Evolutionary conservation across 1,140 invertebrate species (phyloP), one percentile per base, ranked within the genome.

Genomic region (Aporrectodea caliginosa): DNA sequence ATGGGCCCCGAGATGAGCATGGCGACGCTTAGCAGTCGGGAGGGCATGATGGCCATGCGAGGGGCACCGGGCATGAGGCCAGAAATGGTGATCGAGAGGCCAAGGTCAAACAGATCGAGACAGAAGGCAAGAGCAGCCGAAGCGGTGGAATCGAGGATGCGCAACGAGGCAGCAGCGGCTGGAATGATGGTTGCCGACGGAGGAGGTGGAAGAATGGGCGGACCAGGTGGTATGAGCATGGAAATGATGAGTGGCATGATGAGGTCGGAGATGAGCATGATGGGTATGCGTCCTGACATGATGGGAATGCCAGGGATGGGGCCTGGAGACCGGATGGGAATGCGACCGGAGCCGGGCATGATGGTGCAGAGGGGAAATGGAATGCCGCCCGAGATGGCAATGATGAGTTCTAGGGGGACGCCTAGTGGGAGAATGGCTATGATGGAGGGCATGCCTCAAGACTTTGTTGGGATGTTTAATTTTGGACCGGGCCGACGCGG

Each of bases 1-100:
- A 58, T 58, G 43, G 79, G 81, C 35, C 85, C 85, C 80, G 83
- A 83, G 74, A 83, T 84, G 69, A 89, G 79, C 31, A 81, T 85
- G 80, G 82, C 82, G 16, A 75, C 73, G 88, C 81, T 81, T 68
- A 71, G 73, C 71, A 79, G 79, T 58, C 77, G 58, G 70, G 72
- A 43, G 27, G 77, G 72, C 6, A 58, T 58, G 6, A 6, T 6
- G 43, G 22, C 70, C 1, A 73, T 79, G 14, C 78, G 73, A 16
- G 80, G 73, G 16, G 87, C 89, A 84, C 87, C 85, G 1, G 43
- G 43, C 6, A 81, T 83, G 80, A 81, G 78, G 75, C 43, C 43
- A 22, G 43, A 58, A 58, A 12, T 58, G 22, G 22, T 58, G 43
- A 22, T 22, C 22, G 43, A 58, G 6, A 58, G 22, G 43, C 22